These are phyloP conservation scores for Campylomormyrus numenius DNA, from an alignment of 2,113 vertebrate species.

Conservation along the genomic window DNA sequence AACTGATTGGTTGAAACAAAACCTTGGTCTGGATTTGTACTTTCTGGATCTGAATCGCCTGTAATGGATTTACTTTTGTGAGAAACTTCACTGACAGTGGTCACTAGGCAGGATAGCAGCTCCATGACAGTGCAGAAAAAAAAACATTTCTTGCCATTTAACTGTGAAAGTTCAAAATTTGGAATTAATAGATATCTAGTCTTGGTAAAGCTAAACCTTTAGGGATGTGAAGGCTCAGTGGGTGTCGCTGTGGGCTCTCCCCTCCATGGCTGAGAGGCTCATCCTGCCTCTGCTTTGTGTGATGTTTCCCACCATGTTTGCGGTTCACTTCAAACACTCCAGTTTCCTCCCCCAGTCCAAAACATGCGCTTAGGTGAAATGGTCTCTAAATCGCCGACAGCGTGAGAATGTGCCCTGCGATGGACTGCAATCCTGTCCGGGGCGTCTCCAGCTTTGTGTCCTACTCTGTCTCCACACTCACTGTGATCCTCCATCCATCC, in stretches of 20 bases:
- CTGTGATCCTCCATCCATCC: neutral
- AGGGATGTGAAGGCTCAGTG: neutral
- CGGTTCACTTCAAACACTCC: neutral
- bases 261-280: neutral
- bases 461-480: neutral
- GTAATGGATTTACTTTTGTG: too few species aligned
- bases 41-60: too few species aligned
- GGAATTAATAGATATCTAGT: neutral
- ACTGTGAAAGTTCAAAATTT: neutral
- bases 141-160: neutral
- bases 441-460: neutral
- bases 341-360: neutral
- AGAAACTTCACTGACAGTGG: too few species aligned
- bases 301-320: neutral
- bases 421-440: neutral
- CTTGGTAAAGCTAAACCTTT: neutral
- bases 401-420: neutral
- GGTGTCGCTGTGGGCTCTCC: neutral
- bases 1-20: too few species aligned
- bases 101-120: neutral
- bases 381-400: neutral
- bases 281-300: neutral
- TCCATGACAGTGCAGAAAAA: neutral
- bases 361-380: neutral
- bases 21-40: too few species aligned